A percentile compares a stretch with the other conserved stretches of the same genome.
Evolutionary conservation across 2,888 invertebrate genomes (phyloP).

Genomic region (Cephus spinipes): DNA sequence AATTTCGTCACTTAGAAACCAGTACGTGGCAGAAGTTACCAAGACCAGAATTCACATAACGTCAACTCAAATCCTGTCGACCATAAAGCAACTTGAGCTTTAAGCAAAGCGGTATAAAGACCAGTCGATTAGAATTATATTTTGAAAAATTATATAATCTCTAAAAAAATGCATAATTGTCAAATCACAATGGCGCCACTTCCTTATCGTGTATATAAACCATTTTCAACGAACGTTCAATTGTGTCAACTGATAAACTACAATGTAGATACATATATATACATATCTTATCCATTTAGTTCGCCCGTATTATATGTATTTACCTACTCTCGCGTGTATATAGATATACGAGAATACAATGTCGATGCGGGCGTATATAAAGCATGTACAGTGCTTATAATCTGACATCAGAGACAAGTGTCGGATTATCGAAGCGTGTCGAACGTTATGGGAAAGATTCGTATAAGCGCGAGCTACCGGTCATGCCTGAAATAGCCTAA

Average conservation of each 20-base stretch:
- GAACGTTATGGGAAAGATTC: neutral
- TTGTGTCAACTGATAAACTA: neutral
- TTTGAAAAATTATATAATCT: neutral
- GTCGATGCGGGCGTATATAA: neutral
- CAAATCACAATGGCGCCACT: neutral
- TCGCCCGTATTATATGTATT: neutral
- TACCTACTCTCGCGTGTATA: neutral
- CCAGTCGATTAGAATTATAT: neutral
- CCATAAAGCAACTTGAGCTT: neutral
- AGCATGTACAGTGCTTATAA: neutral
- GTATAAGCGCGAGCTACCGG: neutral
- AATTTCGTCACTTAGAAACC: too few species aligned
- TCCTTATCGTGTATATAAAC: neutral
- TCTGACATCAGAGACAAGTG: neutral
- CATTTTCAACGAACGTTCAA: neutral
- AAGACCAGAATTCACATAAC: neutral
- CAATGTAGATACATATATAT: neutral
- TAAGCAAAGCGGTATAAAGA: neutral
- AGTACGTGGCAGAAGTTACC: too few species aligned
- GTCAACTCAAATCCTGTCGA: neutral
- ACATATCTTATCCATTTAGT: neutral
- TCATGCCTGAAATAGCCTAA: neutral
- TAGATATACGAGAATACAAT: neutral
- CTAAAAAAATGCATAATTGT: neutral
- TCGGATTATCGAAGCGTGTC: neutral